Evolutionary conservation across 2,888 invertebrate species (phyloP).

Genomic region (Tenthredo amoena): DNA sequence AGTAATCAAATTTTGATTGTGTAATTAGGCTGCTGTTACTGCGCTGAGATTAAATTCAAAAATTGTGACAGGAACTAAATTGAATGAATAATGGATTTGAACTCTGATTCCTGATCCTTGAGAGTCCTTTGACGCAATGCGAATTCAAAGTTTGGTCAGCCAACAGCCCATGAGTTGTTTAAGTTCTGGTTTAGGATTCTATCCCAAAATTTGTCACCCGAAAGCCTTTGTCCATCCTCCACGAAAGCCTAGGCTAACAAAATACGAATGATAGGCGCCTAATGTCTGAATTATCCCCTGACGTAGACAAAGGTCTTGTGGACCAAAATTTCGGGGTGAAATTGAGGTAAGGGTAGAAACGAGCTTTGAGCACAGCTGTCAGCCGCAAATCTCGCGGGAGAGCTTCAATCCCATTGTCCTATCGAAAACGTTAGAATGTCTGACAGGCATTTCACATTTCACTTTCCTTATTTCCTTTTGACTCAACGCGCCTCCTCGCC

Average conservation of each 20-base stretch:
- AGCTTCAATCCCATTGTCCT: constrained; percentile 42
- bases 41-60: not conserved
- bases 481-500: constrained; percentile 8
- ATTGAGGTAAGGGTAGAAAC: constrained; percentile 43
- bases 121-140: not conserved
- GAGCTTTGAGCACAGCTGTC: constrained; percentile 44
- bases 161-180: not conserved
- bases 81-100: not conserved
- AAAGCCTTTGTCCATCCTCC: constrained; percentile 18
- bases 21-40: not conserved
- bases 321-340: constrained; percentile 39
- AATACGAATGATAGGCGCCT: constrained; percentile 48
- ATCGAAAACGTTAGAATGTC: constrained; percentile 44
- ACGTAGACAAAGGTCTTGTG: constrained; percentile 48
- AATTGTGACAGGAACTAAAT: not conserved
- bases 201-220: constrained; percentile 27
- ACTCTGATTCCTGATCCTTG: not conserved
- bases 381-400: constrained; percentile 44
- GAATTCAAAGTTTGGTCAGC: constrained; percentile 2
- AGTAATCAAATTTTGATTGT: not conserved
- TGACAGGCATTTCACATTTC: constrained; percentile 48
- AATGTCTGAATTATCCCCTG: constrained; percentile 44
- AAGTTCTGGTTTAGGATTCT: constrained; percentile 23
- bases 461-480: constrained; percentile 43
- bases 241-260: constrained; percentile 24